A percentile compares a stretch with the other conserved stretches of the same genome.
These are phyloP conservation scores for Leucania comma DNA, from an alignment of 2,888 invertebrate genomes.

Conservation along the genomic window DNA sequence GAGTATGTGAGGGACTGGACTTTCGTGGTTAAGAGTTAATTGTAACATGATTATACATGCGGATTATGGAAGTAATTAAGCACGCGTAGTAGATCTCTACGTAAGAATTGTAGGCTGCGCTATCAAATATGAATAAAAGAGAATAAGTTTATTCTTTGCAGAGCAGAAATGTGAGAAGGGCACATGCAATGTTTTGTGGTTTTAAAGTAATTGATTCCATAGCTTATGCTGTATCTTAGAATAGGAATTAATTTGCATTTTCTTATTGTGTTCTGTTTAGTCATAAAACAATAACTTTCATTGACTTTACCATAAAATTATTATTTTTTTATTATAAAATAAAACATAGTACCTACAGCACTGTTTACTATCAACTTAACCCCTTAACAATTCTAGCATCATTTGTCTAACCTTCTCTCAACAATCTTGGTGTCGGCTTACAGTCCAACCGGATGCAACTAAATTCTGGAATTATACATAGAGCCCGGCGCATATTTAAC, in stretches of 20 bases:
- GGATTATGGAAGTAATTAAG: too few species aligned
- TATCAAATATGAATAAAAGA: too few species aligned
- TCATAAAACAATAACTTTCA: constrained; percentile 1
- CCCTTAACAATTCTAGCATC: not conserved
- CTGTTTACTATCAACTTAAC: not conserved
- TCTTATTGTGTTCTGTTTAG: not conserved
- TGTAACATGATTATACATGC: too few species aligned
- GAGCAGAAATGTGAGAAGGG: too few species aligned
- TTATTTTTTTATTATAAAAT: not conserved
- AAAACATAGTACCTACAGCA: not conserved
- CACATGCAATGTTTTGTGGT: not conserved
- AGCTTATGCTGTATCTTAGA: too few species aligned
- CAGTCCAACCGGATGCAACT: not conserved
- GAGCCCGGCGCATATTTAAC: not conserved
- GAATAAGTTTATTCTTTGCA: too few species aligned
- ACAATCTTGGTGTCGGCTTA: not conserved
- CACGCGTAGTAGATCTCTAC: too few species aligned
- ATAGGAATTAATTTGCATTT: too few species aligned
- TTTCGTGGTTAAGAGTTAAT: too few species aligned
- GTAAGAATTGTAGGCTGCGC: too few species aligned
- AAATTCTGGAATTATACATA: not conserved
- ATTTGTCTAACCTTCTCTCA: not conserved
- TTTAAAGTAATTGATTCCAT: not conserved
- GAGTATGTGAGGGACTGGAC: not conserved
- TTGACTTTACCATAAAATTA: too few species aligned